Percentiles rank a stretch among this genome's conserved stretches.
phyloP scores from a whole-genome alignment of 2,113 vertebrate species.

The Cavia porcellus region DNA sequence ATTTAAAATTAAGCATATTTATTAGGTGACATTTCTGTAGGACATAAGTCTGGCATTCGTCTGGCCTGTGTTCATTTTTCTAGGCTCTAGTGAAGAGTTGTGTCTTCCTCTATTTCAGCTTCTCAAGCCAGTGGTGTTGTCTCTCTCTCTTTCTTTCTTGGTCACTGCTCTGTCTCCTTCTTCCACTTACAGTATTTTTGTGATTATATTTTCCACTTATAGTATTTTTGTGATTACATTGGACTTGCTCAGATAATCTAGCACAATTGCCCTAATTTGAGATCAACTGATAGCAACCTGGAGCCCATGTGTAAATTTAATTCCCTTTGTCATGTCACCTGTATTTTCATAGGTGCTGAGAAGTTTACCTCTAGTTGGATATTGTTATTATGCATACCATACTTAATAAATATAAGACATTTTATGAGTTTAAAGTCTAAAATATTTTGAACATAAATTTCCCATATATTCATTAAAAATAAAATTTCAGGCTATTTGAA shows the following conservation, averaged over 20 bases:
- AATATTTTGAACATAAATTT: not conserved
- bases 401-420: not conserved
- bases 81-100: not conserved
- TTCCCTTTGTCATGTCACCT: not conserved
- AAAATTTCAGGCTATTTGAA: conserved; percentile 3
- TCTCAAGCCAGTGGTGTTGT: not conserved
- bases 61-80: not conserved
- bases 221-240: not conserved
- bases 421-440: not conserved
- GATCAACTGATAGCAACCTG: not conserved
- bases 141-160: not conserved
- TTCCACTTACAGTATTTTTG: not conserved
- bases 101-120: not conserved
- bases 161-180: not conserved
- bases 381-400: not conserved
- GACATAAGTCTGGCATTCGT: not conserved
- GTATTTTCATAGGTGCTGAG: not conserved
- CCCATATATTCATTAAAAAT: not conserved
- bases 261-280: not conserved
- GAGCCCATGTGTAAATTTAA: not conserved
- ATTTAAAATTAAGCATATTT: not conserved
- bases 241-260: not conserved
- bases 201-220: not conserved
- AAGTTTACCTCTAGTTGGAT: not conserved
- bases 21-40: not conserved